Evolutionary conservation across 92 coral and sea anemone species (phyloP).

Genomic region (Epizoanthus fatuus): DNA sequence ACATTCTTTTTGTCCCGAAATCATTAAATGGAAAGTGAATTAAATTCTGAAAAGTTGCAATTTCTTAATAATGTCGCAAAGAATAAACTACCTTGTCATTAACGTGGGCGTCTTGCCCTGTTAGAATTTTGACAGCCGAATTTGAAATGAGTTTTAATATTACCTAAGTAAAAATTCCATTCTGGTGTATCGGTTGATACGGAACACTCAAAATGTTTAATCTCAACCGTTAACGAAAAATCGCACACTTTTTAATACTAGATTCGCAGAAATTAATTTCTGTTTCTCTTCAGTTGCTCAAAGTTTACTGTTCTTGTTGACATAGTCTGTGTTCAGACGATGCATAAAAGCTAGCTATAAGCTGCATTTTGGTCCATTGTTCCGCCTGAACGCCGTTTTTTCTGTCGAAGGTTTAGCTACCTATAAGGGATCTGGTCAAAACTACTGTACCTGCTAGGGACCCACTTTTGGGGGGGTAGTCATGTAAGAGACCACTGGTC

Average conservation of each 20-base stretch:
- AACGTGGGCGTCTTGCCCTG: slow-evolving; percentile 53
- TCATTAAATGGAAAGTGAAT: not conserved
- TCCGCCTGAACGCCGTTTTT: no score
- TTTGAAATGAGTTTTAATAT: slow-evolving; percentile 75
- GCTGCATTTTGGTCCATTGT: no score
- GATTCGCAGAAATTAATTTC: not conserved
- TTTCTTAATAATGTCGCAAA: not conserved
- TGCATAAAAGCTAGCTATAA: no score
- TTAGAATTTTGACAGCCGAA: slow-evolving; percentile 67
- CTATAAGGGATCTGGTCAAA: no score
- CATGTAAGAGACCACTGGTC: no score
- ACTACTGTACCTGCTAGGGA: no score
- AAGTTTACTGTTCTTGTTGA: slow-evolving; percentile 79
- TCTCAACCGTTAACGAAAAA: not conserved
- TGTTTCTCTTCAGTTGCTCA: slow-evolving; percentile 16
- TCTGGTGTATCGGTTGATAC: slow-evolving; percentile 83
- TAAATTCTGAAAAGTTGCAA: not conserved
- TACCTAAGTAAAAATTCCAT: slow-evolving; percentile 78
- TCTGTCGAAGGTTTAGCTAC: no score
- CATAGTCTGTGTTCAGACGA: no score
- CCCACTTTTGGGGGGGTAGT: no score
- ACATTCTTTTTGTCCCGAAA: not conserved
- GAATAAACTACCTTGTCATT: slow-evolving; percentile 35
- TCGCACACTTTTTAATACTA: not conserved
- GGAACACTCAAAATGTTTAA: slow-evolving; percentile 34